A percentile compares a stretch with the other conserved stretches of the same genome.
Conservation (phyloP, 2,113 vertebrate species). For the Aptenodytes patagonicus region DNA sequence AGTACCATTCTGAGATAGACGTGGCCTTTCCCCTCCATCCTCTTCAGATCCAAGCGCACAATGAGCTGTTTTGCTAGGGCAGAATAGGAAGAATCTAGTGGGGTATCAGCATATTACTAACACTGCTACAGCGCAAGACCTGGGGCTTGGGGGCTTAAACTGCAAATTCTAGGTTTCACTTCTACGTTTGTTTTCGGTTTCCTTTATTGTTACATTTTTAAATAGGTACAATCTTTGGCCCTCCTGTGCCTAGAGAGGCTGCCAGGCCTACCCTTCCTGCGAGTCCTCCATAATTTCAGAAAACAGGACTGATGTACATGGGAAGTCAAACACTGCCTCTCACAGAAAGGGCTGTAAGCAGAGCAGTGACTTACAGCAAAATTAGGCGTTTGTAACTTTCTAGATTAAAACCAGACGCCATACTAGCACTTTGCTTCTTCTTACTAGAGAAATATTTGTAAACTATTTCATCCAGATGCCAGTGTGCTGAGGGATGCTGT, state of each 20-base stretch:
- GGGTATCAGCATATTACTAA: too few species aligned
- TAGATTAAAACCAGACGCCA: neutral
- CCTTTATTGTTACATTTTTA: neutral
- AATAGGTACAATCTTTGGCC: neutral
- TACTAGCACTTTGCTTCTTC: neutral
- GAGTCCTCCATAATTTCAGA: accelerated
- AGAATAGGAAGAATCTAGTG: neutral
- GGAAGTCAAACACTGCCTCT: neutral
- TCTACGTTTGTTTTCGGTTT: neutral
- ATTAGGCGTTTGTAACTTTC: accelerated
- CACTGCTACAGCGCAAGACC: neutral
- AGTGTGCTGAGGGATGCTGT: neutral
- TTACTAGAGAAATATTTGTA: neutral
- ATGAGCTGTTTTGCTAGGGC: accelerated
- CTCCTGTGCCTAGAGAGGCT: neutral
- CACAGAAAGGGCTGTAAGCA: neutral
- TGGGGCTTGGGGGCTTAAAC: too few species aligned
- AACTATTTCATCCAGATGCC: neutral
- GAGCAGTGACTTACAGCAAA: neutral
- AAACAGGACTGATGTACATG: accelerated
- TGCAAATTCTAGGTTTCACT: neutral
- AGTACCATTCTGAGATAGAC: neutral
- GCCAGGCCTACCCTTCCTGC: neutral
- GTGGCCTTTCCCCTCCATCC: neutral
- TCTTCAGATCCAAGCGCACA: neutral